These are phyloP conservation scores for Athalia cordata DNA, from an alignment of 2,888 invertebrate genomes.

Conservation along the genomic window DNA sequence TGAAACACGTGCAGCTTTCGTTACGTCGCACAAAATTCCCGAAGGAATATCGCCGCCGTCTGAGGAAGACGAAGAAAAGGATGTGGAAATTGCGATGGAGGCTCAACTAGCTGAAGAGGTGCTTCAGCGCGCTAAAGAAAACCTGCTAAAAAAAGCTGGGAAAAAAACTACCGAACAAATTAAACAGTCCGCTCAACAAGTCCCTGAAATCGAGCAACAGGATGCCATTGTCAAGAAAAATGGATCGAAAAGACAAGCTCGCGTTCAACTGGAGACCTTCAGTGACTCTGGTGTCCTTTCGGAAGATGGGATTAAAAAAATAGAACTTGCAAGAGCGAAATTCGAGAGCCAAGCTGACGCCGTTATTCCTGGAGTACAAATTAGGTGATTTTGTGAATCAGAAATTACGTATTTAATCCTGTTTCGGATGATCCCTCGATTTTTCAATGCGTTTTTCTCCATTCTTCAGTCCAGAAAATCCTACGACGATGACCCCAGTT, in stretches of 20 bases:
- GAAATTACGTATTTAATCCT: constrained; percentile 11
- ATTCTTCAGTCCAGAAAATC: constrained; percentile 64
- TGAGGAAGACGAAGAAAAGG: constrained; percentile 63
- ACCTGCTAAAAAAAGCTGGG: constrained; percentile 51
- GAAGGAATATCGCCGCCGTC: constrained; percentile 70
- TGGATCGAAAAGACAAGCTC: constrained; percentile 61
- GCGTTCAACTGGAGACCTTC: constrained; percentile 66
- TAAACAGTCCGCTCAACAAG: constrained; percentile 50
- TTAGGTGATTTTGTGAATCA: constrained; percentile 57
- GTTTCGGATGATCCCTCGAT: not conserved
- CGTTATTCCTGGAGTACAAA: constrained; percentile 64
- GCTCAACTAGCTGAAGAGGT: constrained; percentile 55
- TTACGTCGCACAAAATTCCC: constrained; percentile 84
- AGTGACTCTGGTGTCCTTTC: constrained; percentile 65
- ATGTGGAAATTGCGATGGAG: constrained; percentile 55
- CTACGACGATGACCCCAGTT: constrained; percentile 69
- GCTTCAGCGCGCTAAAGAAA: constrained; percentile 47
- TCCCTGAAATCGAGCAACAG: constrained; percentile 53
- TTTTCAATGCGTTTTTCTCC: not conserved
- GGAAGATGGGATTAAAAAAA: constrained; percentile 62
- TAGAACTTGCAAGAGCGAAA: constrained; percentile 56
- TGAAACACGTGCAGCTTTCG: constrained; percentile 73
- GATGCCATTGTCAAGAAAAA: constrained; percentile 50
- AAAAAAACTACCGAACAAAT: constrained; percentile 62
- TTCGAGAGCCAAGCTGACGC: constrained; percentile 57